Evolutionary conservation across 2,113 vertebrate species (phyloP), one percentile per base, ranked within the genome.

Genomic region (Tetrao urogallus): DNA sequence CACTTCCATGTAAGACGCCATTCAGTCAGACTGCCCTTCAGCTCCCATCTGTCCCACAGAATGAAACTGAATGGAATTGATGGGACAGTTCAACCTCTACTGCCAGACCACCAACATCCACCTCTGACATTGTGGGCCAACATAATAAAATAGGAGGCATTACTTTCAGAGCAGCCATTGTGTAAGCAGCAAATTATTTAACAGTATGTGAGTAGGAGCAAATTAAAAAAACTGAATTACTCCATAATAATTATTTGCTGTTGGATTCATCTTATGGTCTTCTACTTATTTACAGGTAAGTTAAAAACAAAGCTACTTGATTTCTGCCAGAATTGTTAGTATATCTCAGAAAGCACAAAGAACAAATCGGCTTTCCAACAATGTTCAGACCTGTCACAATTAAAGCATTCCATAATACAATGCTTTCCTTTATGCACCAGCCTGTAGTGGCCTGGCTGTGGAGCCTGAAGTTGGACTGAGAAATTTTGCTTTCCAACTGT

Each of bases 121-220:
- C 54, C 28, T 56, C 54, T 56, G 28, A 56, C 17, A 32, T 11
- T 11, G 17, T 57, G 54, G 30, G 30, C 30, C 54, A 32, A 57
- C 54, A 32, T 57, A 57, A 57, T 19, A 57, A 57, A 57, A 57
- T 57, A 57, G 30, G 28, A 57, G 54, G 54, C 54, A 32, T 57
- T 57, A 32, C 54, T 57, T 57, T 57, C 54, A 57, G 54, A 57
- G 30, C 54, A 57, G 28, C 15, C 8, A 9, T 30, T 27, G 8
- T 48, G 40, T 24, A 32, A 85, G 40, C 73, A 17, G 48, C 8
- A 88, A 82, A 76, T 50, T 28, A 50, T 47, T 61, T 54, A 22
- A 3, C n/a, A 36, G 5, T 25, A 32, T 6, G 1, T 22, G 25
- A 73, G 52, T 8, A 57, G 45, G 32, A 25, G 69, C 0, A 1